phyloP scores from a whole-genome alignment of 2,797 vertebrate species.

The Petrocephalus sullivani region DNA sequence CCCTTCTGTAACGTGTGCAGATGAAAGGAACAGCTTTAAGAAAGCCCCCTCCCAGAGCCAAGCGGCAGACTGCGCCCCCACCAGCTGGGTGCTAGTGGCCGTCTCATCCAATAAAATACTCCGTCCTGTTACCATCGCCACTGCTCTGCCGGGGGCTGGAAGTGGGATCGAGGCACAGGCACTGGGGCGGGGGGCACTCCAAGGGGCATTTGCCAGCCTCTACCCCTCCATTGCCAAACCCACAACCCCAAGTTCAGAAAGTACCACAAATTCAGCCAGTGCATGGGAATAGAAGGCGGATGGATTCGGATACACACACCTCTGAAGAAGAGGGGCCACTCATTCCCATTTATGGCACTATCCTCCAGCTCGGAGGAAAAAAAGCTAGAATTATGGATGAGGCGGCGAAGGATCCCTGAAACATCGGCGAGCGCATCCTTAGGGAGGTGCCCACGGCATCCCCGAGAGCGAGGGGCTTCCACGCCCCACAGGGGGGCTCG shows the following conservation, averaged over 20 bases:
- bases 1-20: slow-evolving; percentile 58
- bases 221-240: not conserved
- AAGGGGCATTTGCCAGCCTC: not conserved
- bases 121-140: slow-evolving; percentile 45
- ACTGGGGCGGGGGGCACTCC: not conserved
- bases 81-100: slow-evolving; percentile 69
- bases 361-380: not conserved
- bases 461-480: not conserved
- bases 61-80: slow-evolving; percentile 50
- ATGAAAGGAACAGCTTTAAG: slow-evolving; percentile 75
- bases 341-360: not conserved
- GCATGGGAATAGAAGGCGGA: not conserved
- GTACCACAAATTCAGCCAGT: not conserved
- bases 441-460: not conserved
- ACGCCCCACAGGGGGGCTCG: not conserved
- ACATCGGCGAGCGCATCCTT: not conserved
- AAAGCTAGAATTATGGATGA: not conserved
- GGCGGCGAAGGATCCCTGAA: not conserved
- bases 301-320: not conserved
- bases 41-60: slow-evolving; percentile 50
- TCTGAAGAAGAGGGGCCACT: not conserved
- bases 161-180: slow-evolving; percentile 39
- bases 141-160: slow-evolving; percentile 43
- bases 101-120: slow-evolving; percentile 77
- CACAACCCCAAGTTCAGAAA: not conserved